Evolutionary conservation across 1,140 invertebrate species (phyloP), one percentile per base, ranked within the genome.

Genomic region (Leptopilina clavipes): DNA sequence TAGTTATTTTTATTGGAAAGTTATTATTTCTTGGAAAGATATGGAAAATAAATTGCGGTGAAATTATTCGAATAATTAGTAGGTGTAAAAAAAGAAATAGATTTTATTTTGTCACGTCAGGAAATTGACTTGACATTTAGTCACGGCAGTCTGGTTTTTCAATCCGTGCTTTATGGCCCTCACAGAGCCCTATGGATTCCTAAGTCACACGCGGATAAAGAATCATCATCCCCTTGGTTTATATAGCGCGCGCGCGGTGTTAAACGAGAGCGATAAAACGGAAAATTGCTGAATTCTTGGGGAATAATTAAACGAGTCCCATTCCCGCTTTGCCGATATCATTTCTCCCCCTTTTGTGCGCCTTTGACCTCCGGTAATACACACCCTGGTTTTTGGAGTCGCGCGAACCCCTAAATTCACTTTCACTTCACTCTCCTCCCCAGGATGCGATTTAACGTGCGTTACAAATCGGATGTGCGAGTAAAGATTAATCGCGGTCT

Each of bases 201-300:
- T 52, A 9, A 17, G 25, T 72, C n/a, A 12, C 56, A 52, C 43
- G 70, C 54, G 44, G 56, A 75, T 31, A 45, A 77, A 77, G 76
- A 72, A 76, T 75, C 25, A 40, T 40, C 37, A 40, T 40, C 37
- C 14, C 59, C 59, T 22, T 65, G 10, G 59, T 37, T 56, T 40
- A 40, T 40, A 9, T 40, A 40, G 37, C 9, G 9, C 9, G 3
- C 37, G 37, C 37, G 54, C 25, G 52, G 70, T 54, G 44, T 40
- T 70, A 70, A 52, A 31, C 72, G 40, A 72, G 75, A 48, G 78
- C 82, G 78, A 81, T 83, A 88, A 87, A 85, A 86, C 81, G 83
- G 81, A 85, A 87, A 89, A 88, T 88, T 84, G 83, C 76, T 81
- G 77, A 84, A 83, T 87, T 86, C 86, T 81, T 82, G 70, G 72